phyloP scores from a whole-genome alignment of 2,888 invertebrate genomes.

The Agrenia bidenticulata region DNA sequence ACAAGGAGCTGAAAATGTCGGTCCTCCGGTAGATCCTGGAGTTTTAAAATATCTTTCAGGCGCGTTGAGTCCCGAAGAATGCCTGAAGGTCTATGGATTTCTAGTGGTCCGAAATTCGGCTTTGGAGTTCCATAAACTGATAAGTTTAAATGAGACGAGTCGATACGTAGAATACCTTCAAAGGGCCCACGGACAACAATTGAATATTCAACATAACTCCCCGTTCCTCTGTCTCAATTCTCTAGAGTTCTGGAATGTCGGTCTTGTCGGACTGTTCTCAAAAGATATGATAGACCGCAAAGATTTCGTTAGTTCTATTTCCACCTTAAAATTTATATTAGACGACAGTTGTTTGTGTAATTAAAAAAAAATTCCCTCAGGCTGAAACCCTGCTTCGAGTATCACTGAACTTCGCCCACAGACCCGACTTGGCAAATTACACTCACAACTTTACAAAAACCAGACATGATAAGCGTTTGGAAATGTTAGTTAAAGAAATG shows the following conservation, averaged over 20 bases:
- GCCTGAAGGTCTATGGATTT: background rate
- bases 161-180: slow-evolving; percentile 3
- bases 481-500: background rate
- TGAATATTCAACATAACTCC: background rate
- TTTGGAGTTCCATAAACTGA: background rate
- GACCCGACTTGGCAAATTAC: background rate
- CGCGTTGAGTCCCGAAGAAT: background rate
- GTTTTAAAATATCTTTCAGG: background rate
- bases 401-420: background rate
- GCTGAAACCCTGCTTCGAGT: slow-evolving; percentile 1
- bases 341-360: too few species aligned
- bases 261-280: background rate
- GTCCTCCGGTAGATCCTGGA: too few species aligned
- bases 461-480: background rate
- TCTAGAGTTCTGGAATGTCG: slow-evolving; percentile 6
- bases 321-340: background rate
- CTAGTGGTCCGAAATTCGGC: slow-evolving; percentile 1
- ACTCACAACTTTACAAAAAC: background rate
- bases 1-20: too few species aligned
- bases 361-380: slow-evolving; percentile 1
- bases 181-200: background rate
- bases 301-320: slow-evolving; percentile 7
- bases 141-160: background rate
- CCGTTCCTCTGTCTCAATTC: background rate
- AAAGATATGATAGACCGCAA: slow-evolving; percentile 5